These are phyloP conservation scores for Monochamus alternatus DNA, from an alignment of 2,888 invertebrate genomes.

Conservation along the genomic window DNA sequence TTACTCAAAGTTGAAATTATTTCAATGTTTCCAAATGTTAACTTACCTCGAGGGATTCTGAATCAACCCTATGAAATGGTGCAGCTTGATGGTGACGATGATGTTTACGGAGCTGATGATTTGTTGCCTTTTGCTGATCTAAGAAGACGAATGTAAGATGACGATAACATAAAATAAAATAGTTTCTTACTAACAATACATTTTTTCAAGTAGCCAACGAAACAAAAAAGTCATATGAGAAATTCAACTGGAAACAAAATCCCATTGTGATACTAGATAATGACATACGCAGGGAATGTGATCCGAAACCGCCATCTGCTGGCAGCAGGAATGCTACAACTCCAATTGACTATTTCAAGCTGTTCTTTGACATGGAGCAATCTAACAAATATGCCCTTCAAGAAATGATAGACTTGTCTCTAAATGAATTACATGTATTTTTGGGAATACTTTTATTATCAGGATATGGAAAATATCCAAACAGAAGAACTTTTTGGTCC, in stretches of 20 bases:
- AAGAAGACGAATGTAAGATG: not conserved
- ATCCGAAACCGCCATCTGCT: slow-evolving; percentile 14
- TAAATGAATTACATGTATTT: not conserved
- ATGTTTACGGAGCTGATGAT: slow-evolving; percentile 11
- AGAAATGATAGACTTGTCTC: not conserved
- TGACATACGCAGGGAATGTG: slow-evolving; percentile 17
- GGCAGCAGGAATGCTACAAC: not conserved
- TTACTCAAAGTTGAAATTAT: too few species aligned
- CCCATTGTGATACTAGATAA: slow-evolving; percentile 19
- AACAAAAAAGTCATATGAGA: slow-evolving; percentile 23
- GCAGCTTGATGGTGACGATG: slow-evolving; percentile 8
- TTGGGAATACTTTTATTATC: not conserved
- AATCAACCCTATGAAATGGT: slow-evolving; percentile 12
- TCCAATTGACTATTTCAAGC: slow-evolving; percentile 12
- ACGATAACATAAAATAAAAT: too few species aligned
- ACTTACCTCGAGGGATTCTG: slow-evolving; percentile 28
- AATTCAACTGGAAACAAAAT: slow-evolving; percentile 11
- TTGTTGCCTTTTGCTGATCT: slow-evolving; percentile 14
- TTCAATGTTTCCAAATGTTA: not conserved
- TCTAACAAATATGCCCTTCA: slow-evolving; percentile 16
- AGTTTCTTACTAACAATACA: too few species aligned
- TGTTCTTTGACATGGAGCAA: slow-evolving; percentile 23
- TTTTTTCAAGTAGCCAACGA: not conserved
- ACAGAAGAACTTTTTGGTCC: slow-evolving; percentile 4
- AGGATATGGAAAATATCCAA: not conserved